phyloP scores from a whole-genome alignment of 2,888 invertebrate species.

The Polyommatus icarus region DNA sequence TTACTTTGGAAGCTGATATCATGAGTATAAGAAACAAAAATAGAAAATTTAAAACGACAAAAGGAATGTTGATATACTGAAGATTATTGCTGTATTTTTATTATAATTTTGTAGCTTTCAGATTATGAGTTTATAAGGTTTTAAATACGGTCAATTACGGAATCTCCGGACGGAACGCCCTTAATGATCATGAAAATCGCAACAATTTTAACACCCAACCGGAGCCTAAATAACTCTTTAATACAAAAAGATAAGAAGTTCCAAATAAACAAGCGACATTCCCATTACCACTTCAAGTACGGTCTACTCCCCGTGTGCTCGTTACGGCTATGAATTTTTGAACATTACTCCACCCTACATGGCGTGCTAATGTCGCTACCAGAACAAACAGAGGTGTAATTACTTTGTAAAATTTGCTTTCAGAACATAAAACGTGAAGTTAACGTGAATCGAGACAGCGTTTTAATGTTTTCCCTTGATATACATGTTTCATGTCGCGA shows the following conservation, averaged over 20 bases:
- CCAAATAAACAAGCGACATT: constrained; percentile 7
- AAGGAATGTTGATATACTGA: too few species aligned
- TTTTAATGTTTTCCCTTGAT: constrained; percentile 4
- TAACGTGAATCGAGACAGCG: constrained; percentile 15
- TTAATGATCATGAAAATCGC: too few species aligned
- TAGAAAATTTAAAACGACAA: too few species aligned
- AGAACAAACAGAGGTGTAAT: constrained; percentile 27
- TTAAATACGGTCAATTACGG: too few species aligned
- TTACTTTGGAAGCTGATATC: too few species aligned
- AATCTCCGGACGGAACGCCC: too few species aligned
- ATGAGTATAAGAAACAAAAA: too few species aligned
- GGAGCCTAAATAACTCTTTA: background rate
- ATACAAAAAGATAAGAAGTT: background rate
- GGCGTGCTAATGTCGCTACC: constrained; percentile 18
- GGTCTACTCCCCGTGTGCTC: background rate
- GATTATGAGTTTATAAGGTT: too few species aligned
- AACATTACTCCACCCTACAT: constrained; percentile 5
- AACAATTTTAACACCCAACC: background rate
- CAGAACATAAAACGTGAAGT: constrained; percentile 14
- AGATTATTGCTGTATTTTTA: too few species aligned
- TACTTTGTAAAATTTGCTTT: constrained; percentile 23
- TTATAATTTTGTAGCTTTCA: too few species aligned
- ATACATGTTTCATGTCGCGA: background rate
- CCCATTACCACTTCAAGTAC: constrained; percentile 20
- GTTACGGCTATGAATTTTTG: constrained; percentile 28